These are phyloP conservation scores for Chalcis sispes DNA, from an alignment of 2,888 invertebrate genomes.

Conservation along the genomic window DNA sequence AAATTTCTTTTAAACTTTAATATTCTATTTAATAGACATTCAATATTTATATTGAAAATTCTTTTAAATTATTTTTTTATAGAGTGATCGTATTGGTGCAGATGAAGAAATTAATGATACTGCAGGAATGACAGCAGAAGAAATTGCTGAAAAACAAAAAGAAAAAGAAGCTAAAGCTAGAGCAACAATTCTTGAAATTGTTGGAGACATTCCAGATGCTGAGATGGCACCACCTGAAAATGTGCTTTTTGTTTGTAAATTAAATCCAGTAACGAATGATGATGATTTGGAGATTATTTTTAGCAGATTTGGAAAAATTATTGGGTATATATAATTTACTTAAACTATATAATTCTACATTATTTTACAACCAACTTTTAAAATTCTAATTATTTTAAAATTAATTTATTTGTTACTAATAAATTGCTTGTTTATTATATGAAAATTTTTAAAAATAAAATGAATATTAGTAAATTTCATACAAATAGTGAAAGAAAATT, in stretches of 20 bases:
- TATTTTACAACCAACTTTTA: conserved; percentile 25
- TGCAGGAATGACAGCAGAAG: conserved; percentile 88
- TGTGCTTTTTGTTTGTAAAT: conserved; percentile 98
- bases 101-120: conserved; percentile 96
- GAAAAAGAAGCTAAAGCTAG: conserved; percentile 96
- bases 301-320: conserved; percentile 95
- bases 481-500: too few species aligned
- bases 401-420: conserved; percentile 22
- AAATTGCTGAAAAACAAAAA: conserved; percentile 91
- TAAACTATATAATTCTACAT: too few species aligned
- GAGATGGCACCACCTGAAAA: conserved; percentile 99
- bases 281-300: conserved; percentile 99
- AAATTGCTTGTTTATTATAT: background rate
- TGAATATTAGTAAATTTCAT: too few species aligned
- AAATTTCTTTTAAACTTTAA: conserved; percentile 1
- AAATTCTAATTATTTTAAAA: background rate
- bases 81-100: conserved; percentile 92
- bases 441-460: background rate
- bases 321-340: conserved; percentile 78
- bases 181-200: conserved; percentile 98
- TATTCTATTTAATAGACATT: background rate
- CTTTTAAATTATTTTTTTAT: conserved; percentile 15
- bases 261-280: conserved; percentile 98
- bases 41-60: conserved; percentile 4
- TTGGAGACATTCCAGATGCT: conserved; percentile 97